These are phyloP conservation scores for Pachydiplax longipennis DNA, from an alignment of 2,888 invertebrate genomes.

Conservation along the genomic window DNA sequence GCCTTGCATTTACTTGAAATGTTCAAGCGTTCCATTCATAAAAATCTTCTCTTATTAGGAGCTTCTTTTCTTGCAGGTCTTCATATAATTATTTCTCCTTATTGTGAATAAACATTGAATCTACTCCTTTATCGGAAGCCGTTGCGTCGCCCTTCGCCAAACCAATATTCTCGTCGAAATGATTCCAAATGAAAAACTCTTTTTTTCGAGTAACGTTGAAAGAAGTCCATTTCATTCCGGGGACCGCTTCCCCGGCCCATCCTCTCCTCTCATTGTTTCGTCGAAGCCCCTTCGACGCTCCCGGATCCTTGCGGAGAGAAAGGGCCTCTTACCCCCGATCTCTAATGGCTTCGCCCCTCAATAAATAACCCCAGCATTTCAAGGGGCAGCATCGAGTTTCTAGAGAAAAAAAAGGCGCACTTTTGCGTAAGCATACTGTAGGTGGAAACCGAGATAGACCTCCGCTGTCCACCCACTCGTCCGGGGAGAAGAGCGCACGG, in stretches of 20 bases:
- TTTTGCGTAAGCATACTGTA: neutral
- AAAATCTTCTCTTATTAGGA: too few species aligned
- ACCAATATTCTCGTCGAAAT: too few species aligned
- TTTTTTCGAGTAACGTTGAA: too few species aligned
- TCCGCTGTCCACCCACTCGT: slow-evolving; percentile 31
- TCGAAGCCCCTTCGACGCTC: neutral
- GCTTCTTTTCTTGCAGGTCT: too few species aligned
- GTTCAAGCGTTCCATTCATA: too few species aligned
- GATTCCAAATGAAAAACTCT: too few species aligned
- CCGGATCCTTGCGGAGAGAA: neutral
- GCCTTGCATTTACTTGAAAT: too few species aligned
- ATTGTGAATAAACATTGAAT: too few species aligned
- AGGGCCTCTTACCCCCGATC: neutral
- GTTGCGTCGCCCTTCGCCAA: too few species aligned
- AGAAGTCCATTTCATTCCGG: neutral
- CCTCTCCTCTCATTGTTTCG: neutral
- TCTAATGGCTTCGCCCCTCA: neutral
- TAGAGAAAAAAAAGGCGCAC: neutral
- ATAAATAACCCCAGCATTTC: slow-evolving; percentile 21
- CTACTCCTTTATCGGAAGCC: too few species aligned
- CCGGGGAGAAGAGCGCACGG: neutral
- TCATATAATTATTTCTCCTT: too few species aligned
- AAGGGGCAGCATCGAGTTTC: slow-evolving; percentile 25
- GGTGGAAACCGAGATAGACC: neutral
- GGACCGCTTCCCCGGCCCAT: neutral